These are phyloP conservation scores for Vanessa atalanta DNA, from an alignment of 1,140 invertebrate species.

Conservation along the genomic window DNA sequence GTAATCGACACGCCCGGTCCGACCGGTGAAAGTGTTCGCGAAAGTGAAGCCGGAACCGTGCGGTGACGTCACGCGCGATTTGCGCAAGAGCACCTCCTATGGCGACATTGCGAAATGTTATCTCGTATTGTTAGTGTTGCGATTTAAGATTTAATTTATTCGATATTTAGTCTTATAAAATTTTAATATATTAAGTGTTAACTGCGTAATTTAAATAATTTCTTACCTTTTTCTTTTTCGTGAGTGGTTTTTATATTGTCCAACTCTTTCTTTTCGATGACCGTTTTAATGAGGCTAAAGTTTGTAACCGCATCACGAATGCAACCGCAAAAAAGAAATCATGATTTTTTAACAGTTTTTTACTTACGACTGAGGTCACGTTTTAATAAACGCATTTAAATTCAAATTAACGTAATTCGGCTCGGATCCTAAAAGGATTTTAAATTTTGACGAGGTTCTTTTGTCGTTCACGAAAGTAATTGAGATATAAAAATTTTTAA, in stretches of 20 bases:
- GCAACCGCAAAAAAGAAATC: conserved; percentile 39
- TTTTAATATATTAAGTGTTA: not conserved
- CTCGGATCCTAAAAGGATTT: conserved; percentile 30
- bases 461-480: not conserved
- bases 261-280: conserved; percentile 19
- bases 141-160: conserved; percentile 14
- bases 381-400: conserved; percentile 39
- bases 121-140: conserved; percentile 30
- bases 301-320: conserved; percentile 42
- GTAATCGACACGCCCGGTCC: conserved; percentile 37
- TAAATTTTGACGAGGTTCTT: conserved; percentile 14
- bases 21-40: conserved; percentile 75
- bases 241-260: conserved; percentile 8
- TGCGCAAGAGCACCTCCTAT: conserved; percentile 65
- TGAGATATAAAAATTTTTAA: not conserved
- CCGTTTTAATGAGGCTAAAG: conserved; percentile 34
- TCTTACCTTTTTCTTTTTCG: not conserved
- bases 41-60: conserved; percentile 77
- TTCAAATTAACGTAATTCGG: conserved; percentile 33
- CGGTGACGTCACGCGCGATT: conserved; percentile 70
- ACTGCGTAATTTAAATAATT: not conserved
- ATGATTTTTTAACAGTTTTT: conserved; percentile 22
- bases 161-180: not conserved
- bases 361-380: conserved; percentile 26
- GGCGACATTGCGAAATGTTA: conserved; percentile 62